Evolutionary conservation across 1,140 invertebrate genomes (phyloP), one percentile per base, ranked within the genome.

Genomic region (Papilio polytes): DNA sequence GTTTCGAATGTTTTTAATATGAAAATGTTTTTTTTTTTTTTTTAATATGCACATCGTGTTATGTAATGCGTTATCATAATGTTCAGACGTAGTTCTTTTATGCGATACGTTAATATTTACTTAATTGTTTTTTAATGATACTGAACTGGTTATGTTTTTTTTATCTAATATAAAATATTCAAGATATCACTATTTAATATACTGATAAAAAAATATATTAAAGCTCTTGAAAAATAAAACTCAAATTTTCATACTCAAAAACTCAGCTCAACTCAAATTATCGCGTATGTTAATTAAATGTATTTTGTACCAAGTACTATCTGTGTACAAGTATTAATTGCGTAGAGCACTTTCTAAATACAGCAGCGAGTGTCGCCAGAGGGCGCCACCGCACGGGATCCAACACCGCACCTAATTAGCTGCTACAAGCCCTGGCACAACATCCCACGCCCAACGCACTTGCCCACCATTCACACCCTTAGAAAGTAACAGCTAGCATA

Each of bases 371-470:
- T 26, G 59, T 63, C 22, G 59, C 20, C 59, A 63, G 59, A 26
- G 73, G 44, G 7, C 73, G 73, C 73, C n/a, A 13, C 73, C n/a
- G 41, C 15, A 12, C 4, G n/a, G 18, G 36, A 44, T 1, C 44
- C 1, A 13, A 74, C 73, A 74, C 2, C 73, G 73, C 41, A 15
- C 9, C 73, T 22, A 74, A 74, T 74, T 74, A 74, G 44, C 44
- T 44, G 44, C n/a, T 1, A 74, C 73, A 44, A 74, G 73, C 73
- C 7, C 44, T 22, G 1, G 9, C 20, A 7, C 20, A 9, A 26
- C 20, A 18, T 72, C 66, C 66, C 36, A 72, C 31, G 26, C 70
- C 15, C 70, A 36, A 12, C n/a, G 70, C 70, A 72, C 70, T 72
- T 72, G 56, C 2, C 22, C 22, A 26, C 59, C 2, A 15, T 63